Base-by-base conservation (phyloP, 2,113 vertebrate species). In the Accipiter cooperii region DNA sequence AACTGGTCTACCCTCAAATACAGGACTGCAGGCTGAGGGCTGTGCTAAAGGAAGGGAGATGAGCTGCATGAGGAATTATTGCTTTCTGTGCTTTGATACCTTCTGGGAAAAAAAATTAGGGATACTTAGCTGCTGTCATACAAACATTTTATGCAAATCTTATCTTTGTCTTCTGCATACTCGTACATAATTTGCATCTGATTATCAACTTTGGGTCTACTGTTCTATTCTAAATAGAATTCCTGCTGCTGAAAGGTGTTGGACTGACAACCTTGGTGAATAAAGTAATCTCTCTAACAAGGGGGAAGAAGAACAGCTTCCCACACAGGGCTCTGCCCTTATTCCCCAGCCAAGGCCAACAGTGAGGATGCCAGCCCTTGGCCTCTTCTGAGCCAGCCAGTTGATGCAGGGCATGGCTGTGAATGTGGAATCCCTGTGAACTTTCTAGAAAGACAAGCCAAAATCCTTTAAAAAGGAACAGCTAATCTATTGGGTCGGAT, bases 61-160 rank as follows among this genome's bases (percentile, higher is more conserved):
- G n/a, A 78, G 5, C 9, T 69, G 49, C 34, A 12, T 92, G 61
- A 88, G 77, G 80, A 75, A 47, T 87, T 84, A 63, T 8, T 94
- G 33, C 36, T 77, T 65, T 86, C 63, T 70, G 66, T 77, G 75
- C 71, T 86, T 90, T 54, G 22, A 51, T 74, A 80, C n/a, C 87
- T 87, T 87, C 58, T 66, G 84, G 70, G 77, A 78, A 80, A 90
- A 80, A 90, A 93, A 84, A 82, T 49, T 71, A 89, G 31, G 29
- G 89, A 71, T 93, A 90, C 74, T 94, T 94, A 85, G 84, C 52
- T 92, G 34, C 89, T 76, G 74, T 49, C 84, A 79, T 83, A 60
- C 84, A 96, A 94, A 91, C 16, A 89, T 76, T 91, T 95, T 93
- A 97, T 94, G 95, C 89, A 96, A 95, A 96, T 96, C 77, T 92